phyloP scores from a whole-genome alignment of 2,113 vertebrate genomes.

The Sterrhoptilus dennistouni region DNA sequence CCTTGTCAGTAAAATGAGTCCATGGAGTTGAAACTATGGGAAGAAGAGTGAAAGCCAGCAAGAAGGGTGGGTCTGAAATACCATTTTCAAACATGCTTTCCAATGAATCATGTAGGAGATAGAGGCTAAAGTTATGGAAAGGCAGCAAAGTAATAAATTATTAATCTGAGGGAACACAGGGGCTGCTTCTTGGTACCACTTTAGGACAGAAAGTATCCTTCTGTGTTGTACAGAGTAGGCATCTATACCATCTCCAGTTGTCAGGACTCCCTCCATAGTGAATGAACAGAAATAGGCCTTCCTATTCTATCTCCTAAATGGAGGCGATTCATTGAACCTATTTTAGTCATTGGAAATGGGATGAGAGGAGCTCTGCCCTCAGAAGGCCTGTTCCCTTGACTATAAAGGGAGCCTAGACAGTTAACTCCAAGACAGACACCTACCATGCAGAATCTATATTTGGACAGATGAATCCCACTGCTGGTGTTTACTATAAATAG shows the following conservation, averaged over 20 bases:
- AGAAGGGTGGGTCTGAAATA: conserved; percentile 1
- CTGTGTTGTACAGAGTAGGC: not conserved
- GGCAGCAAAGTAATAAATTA: not conserved
- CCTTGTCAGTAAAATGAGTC: conserved; percentile 9
- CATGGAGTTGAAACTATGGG: not conserved
- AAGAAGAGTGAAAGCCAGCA: conserved; percentile 4
- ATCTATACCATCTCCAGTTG: not conserved
- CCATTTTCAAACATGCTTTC: not conserved
- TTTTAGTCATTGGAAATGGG: conserved; percentile 5
- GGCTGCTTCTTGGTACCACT: not conserved
- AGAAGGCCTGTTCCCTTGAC: not conserved
- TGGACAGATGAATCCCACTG: conserved; percentile 56
- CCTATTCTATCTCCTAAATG: conserved; percentile 5
- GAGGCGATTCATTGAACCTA: not conserved
- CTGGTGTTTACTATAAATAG: conserved; percentile 70
- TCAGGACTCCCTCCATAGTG: not conserved
- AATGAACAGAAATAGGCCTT: conserved; percentile 17
- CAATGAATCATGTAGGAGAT: not conserved
- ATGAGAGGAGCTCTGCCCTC: conserved; percentile 44
- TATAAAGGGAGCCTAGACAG: conserved; percentile 1
- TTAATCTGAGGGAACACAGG: not conserved
- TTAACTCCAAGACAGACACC: conserved; percentile 43
- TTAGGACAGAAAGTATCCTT: not conserved
- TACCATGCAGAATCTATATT: conserved; percentile 60
- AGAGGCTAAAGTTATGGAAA: not conserved